Base-by-base conservation (phyloP, 2,888 invertebrate species). In the Petrolisthes manimaculis region DNA sequence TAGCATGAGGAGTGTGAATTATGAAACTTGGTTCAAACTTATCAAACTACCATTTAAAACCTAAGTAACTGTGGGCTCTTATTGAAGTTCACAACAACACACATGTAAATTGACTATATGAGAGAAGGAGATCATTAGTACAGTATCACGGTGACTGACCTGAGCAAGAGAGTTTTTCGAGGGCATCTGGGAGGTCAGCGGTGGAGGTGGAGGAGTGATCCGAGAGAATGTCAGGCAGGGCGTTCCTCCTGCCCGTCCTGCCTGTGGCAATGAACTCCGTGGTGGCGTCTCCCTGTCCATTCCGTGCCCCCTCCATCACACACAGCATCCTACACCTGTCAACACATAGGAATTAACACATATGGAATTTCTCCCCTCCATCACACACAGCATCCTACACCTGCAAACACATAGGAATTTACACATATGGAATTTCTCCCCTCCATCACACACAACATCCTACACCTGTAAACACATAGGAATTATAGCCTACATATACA, bases 231-330 rank as follows among this genome's bases (percentile, higher is more conserved):
- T 97, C 96, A 1, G 97, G 96, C 94, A 98, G 94, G 81, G 97
- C 97, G 94, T 98, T 98, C 91, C 97, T 94, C 86, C 97, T 94
- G 24, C 97, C 97, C 61, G 97, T 97, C 91, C 97, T 95, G 4
- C 97, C 97, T 0, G 97, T 96, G 92, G 96, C 95, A 90, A 96
- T 94, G 93, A 97, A 97, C 93, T 97, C 96, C 21, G 86, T 69
- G n/a, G 88, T 88, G 69, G 88, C 89, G 81, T 90, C 89, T 74
- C 77, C 82, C 71, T 51, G 75, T 55, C 88, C 91, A 71, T 86
- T 86, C 69, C 78, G 80, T 71, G 74, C 80, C 79, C 84, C 89
- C 86, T 89, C 90, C 90, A 90, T 90, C 86, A 86, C 90, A 88
- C 85, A 87, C 85, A 89, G 89, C 89, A 89, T 87, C 90, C 83